phyloP scores from a whole-genome alignment of 2,888 invertebrate genomes.

The Machimus atricapillus region DNA sequence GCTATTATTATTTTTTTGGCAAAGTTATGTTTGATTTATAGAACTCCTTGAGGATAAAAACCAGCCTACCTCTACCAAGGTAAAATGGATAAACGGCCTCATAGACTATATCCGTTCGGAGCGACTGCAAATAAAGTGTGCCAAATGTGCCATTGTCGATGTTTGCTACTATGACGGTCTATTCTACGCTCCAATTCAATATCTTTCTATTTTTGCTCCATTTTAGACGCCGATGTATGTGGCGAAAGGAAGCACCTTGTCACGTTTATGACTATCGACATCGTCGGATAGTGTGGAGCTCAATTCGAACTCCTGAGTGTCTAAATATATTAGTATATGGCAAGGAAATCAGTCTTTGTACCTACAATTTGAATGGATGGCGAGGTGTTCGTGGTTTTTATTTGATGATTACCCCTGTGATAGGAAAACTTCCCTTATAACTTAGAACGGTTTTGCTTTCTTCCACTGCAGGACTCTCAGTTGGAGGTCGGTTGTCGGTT shows the following conservation, averaged over 20 bases:
- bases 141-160: not conserved
- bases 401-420: constrained; percentile 2
- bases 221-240: not conserved
- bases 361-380: not conserved
- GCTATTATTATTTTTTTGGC: not conserved
- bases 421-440: not conserved
- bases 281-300: not conserved
- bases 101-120: not conserved
- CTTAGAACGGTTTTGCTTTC: not conserved
- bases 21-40: not conserved
- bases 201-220: constrained; percentile 5
- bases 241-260: constrained; percentile 4
- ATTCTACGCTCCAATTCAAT: not conserved
- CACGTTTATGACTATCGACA: constrained; percentile 39
- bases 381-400: not conserved
- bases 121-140: not conserved
- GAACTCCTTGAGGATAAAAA: not conserved
- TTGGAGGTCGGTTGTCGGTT: not conserved
- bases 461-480: not conserved
- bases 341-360: not conserved
- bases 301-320: not conserved
- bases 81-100: not conserved
- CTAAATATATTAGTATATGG: not conserved
- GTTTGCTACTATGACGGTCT: not conserved
- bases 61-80: not conserved